Evolutionary conservation across 2,888 invertebrate species (phyloP).

Genomic region (Meloe dianella): DNA sequence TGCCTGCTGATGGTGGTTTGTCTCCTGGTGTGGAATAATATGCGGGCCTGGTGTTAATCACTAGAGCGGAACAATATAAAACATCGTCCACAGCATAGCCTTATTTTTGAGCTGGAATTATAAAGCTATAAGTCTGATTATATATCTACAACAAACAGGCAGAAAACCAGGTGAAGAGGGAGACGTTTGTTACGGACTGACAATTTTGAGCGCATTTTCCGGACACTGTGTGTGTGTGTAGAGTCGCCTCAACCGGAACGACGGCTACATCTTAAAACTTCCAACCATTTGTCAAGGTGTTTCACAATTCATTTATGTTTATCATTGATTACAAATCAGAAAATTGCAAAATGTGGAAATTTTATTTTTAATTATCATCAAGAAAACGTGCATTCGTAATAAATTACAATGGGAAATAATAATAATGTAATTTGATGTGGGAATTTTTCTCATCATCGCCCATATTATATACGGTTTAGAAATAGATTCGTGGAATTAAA

Average conservation of each 20-base stretch:
- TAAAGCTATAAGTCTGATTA: not conserved
- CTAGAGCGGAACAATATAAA: conserved; percentile 29
- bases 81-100: not conserved
- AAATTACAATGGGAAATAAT: too few species aligned
- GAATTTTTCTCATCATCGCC: not conserved
- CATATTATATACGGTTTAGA: not conserved
- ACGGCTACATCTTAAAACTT: conserved; percentile 44
- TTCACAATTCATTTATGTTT: not conserved
- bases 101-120: not conserved
- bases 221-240: conserved; percentile 49
- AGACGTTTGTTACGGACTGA: conserved; percentile 49
- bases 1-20: not conserved
- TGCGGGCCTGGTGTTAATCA: conserved; percentile 32
- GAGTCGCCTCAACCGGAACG: conserved; percentile 50
- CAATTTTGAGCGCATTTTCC: conserved; percentile 52
- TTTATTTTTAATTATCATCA: too few species aligned
- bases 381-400: too few species aligned
- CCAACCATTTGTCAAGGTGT: conserved; percentile 35
- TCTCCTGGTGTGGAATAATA: conserved; percentile 26
- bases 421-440: not conserved
- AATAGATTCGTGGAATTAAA: too few species aligned
- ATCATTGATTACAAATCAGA: too few species aligned
- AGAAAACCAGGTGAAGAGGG: conserved; percentile 33
- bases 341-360: too few species aligned
- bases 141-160: not conserved